Percentiles rank a stretch among this genome's conserved stretches.
Conservation (phyloP, 2,113 vertebrate genomes). For the Isichthys henryi region DNA sequence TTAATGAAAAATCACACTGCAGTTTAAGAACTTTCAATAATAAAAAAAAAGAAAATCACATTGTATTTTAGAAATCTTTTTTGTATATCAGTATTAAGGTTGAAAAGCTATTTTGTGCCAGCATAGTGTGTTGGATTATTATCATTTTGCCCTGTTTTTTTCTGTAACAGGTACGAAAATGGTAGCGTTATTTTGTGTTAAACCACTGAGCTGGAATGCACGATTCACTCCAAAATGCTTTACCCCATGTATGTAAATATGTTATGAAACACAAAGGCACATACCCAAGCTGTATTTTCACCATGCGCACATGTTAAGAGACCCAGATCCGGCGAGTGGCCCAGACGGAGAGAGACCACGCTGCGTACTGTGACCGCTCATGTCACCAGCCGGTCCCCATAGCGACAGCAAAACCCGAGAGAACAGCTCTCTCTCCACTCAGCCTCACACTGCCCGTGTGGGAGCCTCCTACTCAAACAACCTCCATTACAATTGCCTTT, state of each 20-base stretch:
- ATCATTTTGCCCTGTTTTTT: background rate
- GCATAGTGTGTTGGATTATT: background rate
- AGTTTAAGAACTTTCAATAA: background rate
- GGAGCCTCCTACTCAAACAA: background rate
- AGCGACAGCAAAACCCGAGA: background rate
- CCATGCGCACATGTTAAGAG: background rate
- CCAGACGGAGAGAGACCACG: background rate
- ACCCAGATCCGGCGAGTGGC: background rate
- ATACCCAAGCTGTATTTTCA: background rate
- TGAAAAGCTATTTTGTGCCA: background rate
- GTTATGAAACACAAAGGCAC: background rate
- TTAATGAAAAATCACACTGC: background rate
- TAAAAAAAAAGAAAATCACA: background rate
- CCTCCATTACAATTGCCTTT: background rate
- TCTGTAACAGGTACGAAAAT: background rate
- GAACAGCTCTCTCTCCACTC: background rate
- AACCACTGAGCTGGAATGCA: background rate
- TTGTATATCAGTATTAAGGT: background rate
- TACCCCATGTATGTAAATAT: background rate
- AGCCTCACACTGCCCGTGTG: background rate
- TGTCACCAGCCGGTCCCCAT: slow-evolving; percentile 5
- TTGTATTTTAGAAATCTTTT: background rate
- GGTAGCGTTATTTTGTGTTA: background rate
- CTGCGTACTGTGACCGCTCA: background rate
- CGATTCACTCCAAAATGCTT: background rate